Percentiles rank a stretch among this genome's conserved stretches.
phyloP scores from a whole-genome alignment of 2,888 invertebrate genomes.

The Ctenicera cuprea region DNA sequence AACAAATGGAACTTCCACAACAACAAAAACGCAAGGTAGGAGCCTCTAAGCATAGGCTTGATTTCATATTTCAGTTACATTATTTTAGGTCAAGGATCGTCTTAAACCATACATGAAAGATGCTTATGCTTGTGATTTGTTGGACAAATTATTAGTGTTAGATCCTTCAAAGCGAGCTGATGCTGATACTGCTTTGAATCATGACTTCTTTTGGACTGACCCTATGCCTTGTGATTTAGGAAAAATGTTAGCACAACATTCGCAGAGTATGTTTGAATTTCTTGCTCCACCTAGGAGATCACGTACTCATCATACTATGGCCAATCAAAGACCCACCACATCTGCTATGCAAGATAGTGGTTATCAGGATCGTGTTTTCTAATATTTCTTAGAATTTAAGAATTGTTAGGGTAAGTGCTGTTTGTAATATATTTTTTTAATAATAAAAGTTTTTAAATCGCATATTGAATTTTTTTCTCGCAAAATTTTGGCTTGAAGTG shows the following conservation, averaged over 20 bases:
- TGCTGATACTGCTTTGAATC: constrained; percentile 94
- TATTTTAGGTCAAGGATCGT: constrained; percentile 81
- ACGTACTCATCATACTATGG: constrained; percentile 79
- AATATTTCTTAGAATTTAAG: constrained; percentile 74
- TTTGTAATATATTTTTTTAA: too few species aligned
- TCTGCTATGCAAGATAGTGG: constrained; percentile 82
- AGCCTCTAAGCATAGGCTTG: too few species aligned
- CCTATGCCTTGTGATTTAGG: constrained; percentile 95
- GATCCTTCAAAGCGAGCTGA: constrained; percentile 94
- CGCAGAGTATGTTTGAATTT: constrained; percentile 96
- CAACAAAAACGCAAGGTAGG: constrained; percentile 88
- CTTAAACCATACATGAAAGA: constrained; percentile 94
- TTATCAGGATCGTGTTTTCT: constrained; percentile 91
- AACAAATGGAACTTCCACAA: constrained; percentile 90
- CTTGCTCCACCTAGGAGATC: constrained; percentile 85
- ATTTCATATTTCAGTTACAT: too few species aligned
- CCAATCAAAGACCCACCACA: constrained; percentile 73
- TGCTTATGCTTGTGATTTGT: constrained; percentile 92
- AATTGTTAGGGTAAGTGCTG: too few species aligned
- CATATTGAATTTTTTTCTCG: too few species aligned
- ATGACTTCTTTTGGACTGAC: constrained; percentile 99
- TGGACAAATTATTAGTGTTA: constrained; percentile 92
- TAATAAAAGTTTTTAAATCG: too few species aligned
- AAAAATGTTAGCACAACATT: constrained; percentile 94
- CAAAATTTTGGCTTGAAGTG: too few species aligned